A percentile compares a stretch with the other conserved stretches of the same genome.
These are phyloP conservation scores for Arvicanthis niloticus DNA, from an alignment of 2,113 vertebrate species.

Conservation along the genomic window DNA sequence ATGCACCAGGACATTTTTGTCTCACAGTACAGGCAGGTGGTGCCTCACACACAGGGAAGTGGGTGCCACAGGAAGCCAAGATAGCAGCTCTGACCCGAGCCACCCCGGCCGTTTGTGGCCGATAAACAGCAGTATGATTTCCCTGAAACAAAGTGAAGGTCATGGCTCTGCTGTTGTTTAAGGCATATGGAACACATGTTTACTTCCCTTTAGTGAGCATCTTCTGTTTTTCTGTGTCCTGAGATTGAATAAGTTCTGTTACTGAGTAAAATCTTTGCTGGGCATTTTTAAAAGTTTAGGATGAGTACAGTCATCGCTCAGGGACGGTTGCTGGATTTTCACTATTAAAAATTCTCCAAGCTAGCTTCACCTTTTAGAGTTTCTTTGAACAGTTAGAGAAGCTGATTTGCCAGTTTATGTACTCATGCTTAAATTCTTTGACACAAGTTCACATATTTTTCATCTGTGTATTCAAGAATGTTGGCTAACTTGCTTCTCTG, in stretches of 20 bases:
- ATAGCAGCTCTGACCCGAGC: not conserved
- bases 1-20: not conserved
- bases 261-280: not conserved
- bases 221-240: not conserved
- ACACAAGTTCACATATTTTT: not conserved
- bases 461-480: constrained; percentile 22
- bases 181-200: not conserved
- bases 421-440: constrained; percentile 24
- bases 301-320: not conserved
- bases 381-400: constrained; percentile 39
- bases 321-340: constrained; percentile 29
- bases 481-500: not conserved
- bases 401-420: constrained; percentile 14
- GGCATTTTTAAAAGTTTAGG: constrained; percentile 38
- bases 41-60: not conserved
- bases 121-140: not conserved
- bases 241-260: constrained; percentile 28
- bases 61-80: not conserved
- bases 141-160: constrained; percentile 1
- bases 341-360: constrained; percentile 39
- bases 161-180: not conserved
- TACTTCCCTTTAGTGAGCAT: not conserved
- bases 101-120: not conserved
- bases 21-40: not conserved
- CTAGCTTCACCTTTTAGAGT: constrained; percentile 26